A percentile compares a stretch with the other conserved stretches of the same genome.
These are phyloP conservation scores for Junonia oenone DNA, from an alignment of 2,888 invertebrate genomes.

Conservation along the genomic window DNA sequence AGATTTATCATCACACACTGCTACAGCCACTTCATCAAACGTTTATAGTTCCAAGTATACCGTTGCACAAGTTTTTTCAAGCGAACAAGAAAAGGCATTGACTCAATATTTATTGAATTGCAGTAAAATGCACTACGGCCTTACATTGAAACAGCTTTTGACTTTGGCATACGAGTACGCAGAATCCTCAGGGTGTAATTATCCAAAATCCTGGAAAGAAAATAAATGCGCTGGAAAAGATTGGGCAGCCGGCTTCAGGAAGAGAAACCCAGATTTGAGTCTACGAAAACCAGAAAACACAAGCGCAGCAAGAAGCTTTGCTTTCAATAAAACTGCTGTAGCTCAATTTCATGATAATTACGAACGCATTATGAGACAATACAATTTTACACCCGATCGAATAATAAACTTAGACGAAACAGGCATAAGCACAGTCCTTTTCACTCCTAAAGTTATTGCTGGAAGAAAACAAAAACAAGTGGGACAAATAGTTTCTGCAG, in stretches of 20 bases:
- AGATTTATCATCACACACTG: background rate
- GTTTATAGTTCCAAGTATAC: conserved; percentile 16
- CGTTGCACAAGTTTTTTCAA: conserved; percentile 28
- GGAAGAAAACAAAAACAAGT: conserved; percentile 7
- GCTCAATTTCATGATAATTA: background rate
- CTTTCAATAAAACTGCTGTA: background rate
- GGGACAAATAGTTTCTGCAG: conserved; percentile 7
- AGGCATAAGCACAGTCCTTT: conserved; percentile 2
- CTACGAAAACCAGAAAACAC: conserved; percentile 9
- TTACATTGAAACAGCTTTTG: conserved; percentile 26
- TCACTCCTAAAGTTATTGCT: conserved; percentile 5
- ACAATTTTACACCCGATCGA: conserved; percentile 6
- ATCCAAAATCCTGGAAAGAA: conserved; percentile 21
- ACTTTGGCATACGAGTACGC: conserved; percentile 32
- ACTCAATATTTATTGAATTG: conserved; percentile 29
- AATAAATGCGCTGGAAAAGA: conserved; percentile 4
- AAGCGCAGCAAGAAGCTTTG: background rate
- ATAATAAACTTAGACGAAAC: background rate
- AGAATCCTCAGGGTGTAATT: conserved; percentile 15
- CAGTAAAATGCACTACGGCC: conserved; percentile 22
- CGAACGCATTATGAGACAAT: conserved; percentile 1
- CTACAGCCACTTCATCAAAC: conserved; percentile 1
- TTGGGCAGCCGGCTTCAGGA: conserved; percentile 4
- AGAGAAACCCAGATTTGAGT: conserved; percentile 1
- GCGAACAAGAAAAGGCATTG: conserved; percentile 27